Conservation (phyloP, 2,797 vertebrate genomes). For the Falco novaeseelandiae region DNA sequence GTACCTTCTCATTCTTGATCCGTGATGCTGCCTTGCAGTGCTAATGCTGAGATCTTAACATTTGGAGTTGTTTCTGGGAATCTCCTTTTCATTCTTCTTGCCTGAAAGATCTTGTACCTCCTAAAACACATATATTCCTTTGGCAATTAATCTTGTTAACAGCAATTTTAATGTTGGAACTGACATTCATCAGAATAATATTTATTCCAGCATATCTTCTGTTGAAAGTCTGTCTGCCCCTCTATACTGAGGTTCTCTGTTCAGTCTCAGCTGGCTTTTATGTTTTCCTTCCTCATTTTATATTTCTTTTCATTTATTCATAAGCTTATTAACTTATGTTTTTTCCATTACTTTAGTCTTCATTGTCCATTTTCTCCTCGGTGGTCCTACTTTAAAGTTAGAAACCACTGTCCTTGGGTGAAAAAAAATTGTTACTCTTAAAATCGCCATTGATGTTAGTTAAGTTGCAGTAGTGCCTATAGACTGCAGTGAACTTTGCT, state of each 20-base stretch:
- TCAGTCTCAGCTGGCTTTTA: not conserved
- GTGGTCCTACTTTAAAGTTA: not conserved
- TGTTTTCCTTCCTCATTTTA: not conserved
- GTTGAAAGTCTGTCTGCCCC: not conserved
- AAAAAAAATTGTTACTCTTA: not conserved
- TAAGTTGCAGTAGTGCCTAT: not conserved
- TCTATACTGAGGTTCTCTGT: not conserved
- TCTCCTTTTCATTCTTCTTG: not conserved
- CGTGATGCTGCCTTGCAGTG: not conserved
- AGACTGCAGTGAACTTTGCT: not conserved
- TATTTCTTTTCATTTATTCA: not conserved
- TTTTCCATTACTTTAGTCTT: not conserved
- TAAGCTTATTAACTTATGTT: not conserved
- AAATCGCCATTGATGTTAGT: not conserved
- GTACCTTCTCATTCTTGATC: not conserved
- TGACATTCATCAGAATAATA: not conserved
- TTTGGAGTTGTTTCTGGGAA: not conserved
- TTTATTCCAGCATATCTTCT: not conserved
- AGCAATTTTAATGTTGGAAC: not conserved
- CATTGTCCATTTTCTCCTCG: not conserved
- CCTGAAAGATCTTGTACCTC: not conserved
- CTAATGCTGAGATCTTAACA: not conserved
- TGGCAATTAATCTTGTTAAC: not conserved
- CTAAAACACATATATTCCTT: not conserved
- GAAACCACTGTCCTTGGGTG: not conserved